These are phyloP conservation scores for Centrocercus urophasianus DNA, from an alignment of 2,113 vertebrate genomes.

Conservation along the genomic window DNA sequence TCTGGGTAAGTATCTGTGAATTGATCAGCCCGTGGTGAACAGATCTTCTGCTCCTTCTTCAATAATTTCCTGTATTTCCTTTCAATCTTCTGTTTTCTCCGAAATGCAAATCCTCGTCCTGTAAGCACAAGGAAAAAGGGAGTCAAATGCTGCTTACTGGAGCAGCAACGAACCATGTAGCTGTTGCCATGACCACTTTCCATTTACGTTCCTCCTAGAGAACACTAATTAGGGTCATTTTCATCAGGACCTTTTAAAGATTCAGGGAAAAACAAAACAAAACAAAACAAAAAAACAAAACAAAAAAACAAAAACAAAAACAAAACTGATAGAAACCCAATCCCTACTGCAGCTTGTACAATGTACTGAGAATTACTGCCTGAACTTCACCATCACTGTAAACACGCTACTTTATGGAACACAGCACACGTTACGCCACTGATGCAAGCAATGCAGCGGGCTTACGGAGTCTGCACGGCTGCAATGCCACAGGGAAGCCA, in stretches of 20 bases:
- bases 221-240: background rate
- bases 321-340: background rate
- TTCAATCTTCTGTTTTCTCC: slow-evolving; percentile 86
- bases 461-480: too few species aligned
- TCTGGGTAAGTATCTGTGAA: slow-evolving; percentile 90
- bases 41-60: slow-evolving; percentile 76
- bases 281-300: too few species aligned
- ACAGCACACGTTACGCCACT: too few species aligned
- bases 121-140: background rate
- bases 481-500: too few species aligned
- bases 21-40: slow-evolving; percentile 13
- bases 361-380: background rate
- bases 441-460: too few species aligned
- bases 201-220: background rate
- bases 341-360: background rate
- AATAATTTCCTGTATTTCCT: slow-evolving; percentile 88
- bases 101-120: slow-evolving; percentile 94
- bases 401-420: background rate
- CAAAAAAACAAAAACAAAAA: too few species aligned
- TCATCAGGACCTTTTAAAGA: rapidly evolving
- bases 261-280: background rate
- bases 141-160: background rate
- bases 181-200: background rate
- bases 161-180: background rate
- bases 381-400: background rate